These are phyloP conservation scores for Aldrovandia affinis DNA, from an alignment of 2,797 vertebrate genomes.

Conservation along the genomic window DNA sequence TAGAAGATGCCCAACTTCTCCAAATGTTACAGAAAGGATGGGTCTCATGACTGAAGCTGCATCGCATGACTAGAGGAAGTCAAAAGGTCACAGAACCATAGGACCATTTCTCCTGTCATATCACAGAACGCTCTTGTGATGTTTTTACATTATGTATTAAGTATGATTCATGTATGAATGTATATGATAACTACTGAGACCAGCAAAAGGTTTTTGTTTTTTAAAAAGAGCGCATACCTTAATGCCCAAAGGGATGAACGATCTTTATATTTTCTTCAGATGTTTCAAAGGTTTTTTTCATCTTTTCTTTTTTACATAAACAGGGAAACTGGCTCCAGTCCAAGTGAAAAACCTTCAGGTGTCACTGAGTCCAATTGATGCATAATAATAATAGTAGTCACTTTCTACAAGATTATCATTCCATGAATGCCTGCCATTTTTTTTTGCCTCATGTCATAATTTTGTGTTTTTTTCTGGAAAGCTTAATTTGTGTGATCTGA, in stretches of 20 bases:
- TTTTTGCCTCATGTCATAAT: not conserved
- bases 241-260: not conserved
- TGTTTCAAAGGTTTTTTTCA: not conserved
- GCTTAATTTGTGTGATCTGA: not conserved
- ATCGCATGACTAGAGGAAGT: not conserved
- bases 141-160: too few species aligned
- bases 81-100: too few species aligned
- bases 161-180: too few species aligned
- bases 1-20: not conserved
- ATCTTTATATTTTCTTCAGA: too few species aligned
- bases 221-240: too few species aligned
- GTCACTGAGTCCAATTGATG: not conserved
- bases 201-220: too few species aligned
- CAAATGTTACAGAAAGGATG: not conserved
- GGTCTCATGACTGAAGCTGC: not conserved
- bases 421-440: not conserved
- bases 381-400: conserved; percentile 20
- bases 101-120: too few species aligned
- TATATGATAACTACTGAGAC: too few species aligned
- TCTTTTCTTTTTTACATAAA: conserved; percentile 22
- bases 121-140: too few species aligned
- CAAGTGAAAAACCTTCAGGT: conserved; percentile 7
- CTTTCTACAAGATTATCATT: conserved; percentile 32
- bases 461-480: not conserved
- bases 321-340: conserved; percentile 19